Evolutionary conservation across 1,140 invertebrate genomes (phyloP), one percentile per base, ranked within the genome.

Genomic region (Nephila pilipes): DNA sequence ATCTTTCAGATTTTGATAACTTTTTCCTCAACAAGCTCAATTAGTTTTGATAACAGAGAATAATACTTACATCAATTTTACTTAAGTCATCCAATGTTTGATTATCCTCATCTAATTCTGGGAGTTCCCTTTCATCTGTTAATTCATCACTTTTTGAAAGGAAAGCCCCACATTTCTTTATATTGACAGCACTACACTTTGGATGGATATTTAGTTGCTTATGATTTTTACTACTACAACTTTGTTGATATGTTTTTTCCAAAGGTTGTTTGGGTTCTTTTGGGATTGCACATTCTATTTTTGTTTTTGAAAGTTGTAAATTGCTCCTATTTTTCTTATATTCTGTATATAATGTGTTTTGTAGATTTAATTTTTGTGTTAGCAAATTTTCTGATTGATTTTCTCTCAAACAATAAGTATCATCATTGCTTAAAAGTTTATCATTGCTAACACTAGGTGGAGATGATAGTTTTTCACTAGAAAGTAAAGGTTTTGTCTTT

Each of bases 81-180:
- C 5, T 93, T 85, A 58, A 25, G 80, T 63, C 29, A 54, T 38
- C 85, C 36, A 65, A 57, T 38, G 57, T 63, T 36, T 87, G 91
- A 60, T 87, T 46, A 60, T n/a, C 46, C 16, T 18, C 12, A 58
- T 58, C 57, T 14, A 46, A 69, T 69, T 38, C 63, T 32, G 75
- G 65, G 2, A 92, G n/a, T 80, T 87, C 91, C 29, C 91, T 87
- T 80, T 93, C 91, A 63, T 87, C 91, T n/a, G 12, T 22, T 18
- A 87, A 18, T 60, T 93, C 85, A 87, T 87, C 81, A 79, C 5
- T 60, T 63, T 63, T 87, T 10, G 75, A 18, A 57, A 93, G 91
- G 10, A 93, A 60, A 87, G 83, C 22, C 25, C 91, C 91, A 79
- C 65, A 93, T 22, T 93, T 93, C 20, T 93, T 93, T 32, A 93